Conservation (phyloP, 2,888 invertebrate genomes). For the Seira musarum region DNA sequence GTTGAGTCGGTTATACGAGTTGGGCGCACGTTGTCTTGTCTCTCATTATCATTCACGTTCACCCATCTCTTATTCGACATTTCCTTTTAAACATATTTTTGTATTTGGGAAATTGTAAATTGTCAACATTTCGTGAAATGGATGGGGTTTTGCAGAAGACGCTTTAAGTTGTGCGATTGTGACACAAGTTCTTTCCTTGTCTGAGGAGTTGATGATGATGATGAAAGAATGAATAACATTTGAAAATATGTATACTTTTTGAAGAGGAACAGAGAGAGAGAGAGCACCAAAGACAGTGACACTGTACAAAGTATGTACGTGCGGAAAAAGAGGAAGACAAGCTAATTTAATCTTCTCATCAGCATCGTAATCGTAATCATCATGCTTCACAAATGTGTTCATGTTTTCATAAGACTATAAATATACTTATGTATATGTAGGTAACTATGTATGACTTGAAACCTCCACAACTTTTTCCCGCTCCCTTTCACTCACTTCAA, state of each 20-base stretch:
- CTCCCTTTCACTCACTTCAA: neutral
- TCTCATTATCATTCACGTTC: neutral
- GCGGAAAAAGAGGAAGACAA: constrained; percentile 13
- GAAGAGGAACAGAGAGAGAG: neutral
- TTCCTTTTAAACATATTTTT: neutral
- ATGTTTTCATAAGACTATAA: neutral
- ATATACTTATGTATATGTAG: too few species aligned
- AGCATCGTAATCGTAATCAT: constrained; percentile 12
- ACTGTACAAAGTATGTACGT: neutral
- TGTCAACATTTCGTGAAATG: constrained; percentile 8
- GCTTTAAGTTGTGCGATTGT: neutral
- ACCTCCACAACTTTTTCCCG: neutral
- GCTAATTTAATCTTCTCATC: constrained; percentile 27
- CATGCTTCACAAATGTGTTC: constrained; percentile 1
- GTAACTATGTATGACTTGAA: too few species aligned
- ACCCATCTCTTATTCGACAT: too few species aligned
- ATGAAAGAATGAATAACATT: constrained; percentile 11
- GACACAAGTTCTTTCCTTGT: neutral
- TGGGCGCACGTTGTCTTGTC: constrained; percentile 11
- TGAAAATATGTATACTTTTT: constrained; percentile 5
- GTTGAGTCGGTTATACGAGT: neutral
- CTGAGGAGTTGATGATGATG: neutral
- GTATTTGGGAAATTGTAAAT: neutral
- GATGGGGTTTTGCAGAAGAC: neutral
- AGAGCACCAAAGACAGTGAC: neutral